phyloP scores from a whole-genome alignment of 2,888 invertebrate species.

The Schizotus pectinicornis region DNA sequence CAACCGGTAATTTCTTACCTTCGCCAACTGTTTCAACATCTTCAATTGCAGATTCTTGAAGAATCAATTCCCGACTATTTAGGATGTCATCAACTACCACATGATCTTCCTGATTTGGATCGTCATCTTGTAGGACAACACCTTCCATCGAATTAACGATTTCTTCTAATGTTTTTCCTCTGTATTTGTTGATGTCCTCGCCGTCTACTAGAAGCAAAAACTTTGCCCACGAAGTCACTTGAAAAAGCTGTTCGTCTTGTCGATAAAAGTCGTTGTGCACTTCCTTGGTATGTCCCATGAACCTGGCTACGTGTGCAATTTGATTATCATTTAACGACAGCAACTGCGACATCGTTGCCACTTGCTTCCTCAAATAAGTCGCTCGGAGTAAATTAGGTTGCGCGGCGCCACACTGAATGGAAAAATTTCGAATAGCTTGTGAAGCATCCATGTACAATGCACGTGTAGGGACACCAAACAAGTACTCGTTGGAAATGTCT shows the following conservation, averaged over 20 bases:
- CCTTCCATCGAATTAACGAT: too few species aligned
- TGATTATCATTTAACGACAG: conserved; percentile 16
- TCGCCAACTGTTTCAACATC: too few species aligned
- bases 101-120: too few species aligned
- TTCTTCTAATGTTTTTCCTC: too few species aligned
- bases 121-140: too few species aligned
- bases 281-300: conserved; percentile 12
- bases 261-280: conserved; percentile 11
- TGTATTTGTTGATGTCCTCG: too few species aligned
- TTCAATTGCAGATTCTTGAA: too few species aligned
- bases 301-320: conserved; percentile 11
- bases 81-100: too few species aligned
- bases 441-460: background rate
- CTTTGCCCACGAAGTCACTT: conserved; percentile 5
- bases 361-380: conserved; percentile 19
- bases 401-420: background rate
- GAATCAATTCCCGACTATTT: too few species aligned
- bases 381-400: conserved; percentile 31
- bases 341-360: conserved; percentile 16
- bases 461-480: background rate
- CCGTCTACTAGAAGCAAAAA: background rate
- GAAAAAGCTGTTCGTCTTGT: conserved; percentile 7
- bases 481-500: too few species aligned
- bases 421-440: background rate
- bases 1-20: too few species aligned